Evolutionary conservation across 2,797 vertebrate species (phyloP).

Genomic region (Tokudaia tokunoshimensis): DNA sequence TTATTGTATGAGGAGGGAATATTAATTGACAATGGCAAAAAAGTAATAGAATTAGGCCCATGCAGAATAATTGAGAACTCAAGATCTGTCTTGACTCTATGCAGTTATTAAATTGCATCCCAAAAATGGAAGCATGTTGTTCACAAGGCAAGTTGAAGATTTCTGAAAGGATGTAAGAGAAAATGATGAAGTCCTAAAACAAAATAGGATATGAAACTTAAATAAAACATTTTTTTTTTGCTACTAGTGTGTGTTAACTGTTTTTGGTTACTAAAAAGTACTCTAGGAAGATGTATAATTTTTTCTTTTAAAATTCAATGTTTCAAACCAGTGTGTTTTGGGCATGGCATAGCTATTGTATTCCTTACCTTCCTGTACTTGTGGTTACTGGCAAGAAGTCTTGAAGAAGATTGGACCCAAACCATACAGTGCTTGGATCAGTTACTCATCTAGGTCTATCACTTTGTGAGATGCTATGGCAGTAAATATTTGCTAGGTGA

Average conservation of each 20-base stretch:
- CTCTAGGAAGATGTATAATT: background rate
- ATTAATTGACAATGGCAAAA: conserved; percentile 74
- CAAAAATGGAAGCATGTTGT: conserved; percentile 20
- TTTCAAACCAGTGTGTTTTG: background rate
- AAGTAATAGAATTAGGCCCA: conserved; percentile 58
- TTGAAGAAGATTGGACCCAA: background rate
- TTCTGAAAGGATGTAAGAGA: conserved; percentile 18
- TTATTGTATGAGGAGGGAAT: conserved; percentile 65
- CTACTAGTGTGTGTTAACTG: background rate
- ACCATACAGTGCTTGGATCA: background rate
- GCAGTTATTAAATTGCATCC: conserved; percentile 47
- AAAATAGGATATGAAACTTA: background rate
- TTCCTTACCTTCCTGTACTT: background rate
- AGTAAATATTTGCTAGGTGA: background rate
- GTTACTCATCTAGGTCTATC: rapidly evolving
- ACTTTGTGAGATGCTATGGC: background rate
- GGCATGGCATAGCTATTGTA: background rate
- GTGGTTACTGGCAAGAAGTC: background rate
- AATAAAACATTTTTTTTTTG: background rate
- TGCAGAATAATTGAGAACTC: conserved; percentile 51
- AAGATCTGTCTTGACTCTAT: conserved; percentile 49
- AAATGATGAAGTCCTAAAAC: conserved; percentile 1
- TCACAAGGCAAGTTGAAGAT: conserved; percentile 18
- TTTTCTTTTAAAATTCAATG: background rate
- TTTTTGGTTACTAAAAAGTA: background rate